phyloP scores from a whole-genome alignment of 2,888 invertebrate species.

The Herminia tarsipennalis region DNA sequence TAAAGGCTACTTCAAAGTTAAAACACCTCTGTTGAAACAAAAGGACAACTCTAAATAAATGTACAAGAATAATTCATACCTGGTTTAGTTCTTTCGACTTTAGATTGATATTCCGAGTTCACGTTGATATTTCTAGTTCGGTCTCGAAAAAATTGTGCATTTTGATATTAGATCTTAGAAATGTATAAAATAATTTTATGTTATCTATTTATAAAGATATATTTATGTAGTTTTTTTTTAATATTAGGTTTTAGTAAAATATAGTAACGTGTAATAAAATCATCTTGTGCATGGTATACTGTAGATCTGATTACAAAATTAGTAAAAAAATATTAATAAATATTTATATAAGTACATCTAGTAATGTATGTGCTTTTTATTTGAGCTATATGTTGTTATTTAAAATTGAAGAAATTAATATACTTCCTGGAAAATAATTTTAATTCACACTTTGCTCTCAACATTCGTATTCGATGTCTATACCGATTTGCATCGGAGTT shows the following conservation, averaged over 20 bases:
- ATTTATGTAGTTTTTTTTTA: neutral
- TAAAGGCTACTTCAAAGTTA: conserved; percentile 8
- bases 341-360: conserved; percentile 4
- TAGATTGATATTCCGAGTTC: conserved; percentile 1
- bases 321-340: conserved; percentile 24
- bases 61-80: conserved; percentile 4
- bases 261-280: conserved; percentile 30
- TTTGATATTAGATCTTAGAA: conserved; percentile 1
- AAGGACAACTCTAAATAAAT: conserved; percentile 18
- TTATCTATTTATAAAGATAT: conserved; percentile 1
- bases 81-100: too few relatives aligned
- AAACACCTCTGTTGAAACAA: conserved; percentile 29
- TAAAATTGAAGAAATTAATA: neutral
- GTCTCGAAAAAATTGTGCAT: too few relatives aligned
- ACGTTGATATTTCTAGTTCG: neutral
- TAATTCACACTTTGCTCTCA: neutral
- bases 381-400: conserved; percentile 12
- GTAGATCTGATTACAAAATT: conserved; percentile 19
- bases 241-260: conserved; percentile 1
- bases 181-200: conserved; percentile 8
- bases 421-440: too few relatives aligned
- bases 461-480: too few relatives aligned
- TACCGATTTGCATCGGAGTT: too few relatives aligned
- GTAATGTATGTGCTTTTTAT: conserved; percentile 15
- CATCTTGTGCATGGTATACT: conserved; percentile 30